These are phyloP conservation scores for Notolepis coatsorum DNA, from an alignment of 2,797 vertebrate genomes.

Conservation along the genomic window DNA sequence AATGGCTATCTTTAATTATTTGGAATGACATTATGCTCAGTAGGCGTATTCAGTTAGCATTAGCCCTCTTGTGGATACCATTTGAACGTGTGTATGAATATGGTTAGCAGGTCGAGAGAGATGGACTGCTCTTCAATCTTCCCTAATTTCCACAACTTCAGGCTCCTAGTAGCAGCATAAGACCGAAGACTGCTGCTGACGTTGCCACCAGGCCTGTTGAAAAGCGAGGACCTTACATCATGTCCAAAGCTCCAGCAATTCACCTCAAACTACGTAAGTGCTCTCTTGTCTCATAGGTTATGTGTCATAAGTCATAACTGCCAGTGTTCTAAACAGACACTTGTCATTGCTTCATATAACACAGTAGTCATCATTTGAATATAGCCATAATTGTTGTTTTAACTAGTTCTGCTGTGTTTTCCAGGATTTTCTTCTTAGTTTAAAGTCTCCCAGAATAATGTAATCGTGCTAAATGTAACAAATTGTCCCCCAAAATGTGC, in stretches of 20 bases:
- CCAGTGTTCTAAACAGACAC: neutral
- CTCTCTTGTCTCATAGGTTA: constrained; percentile 2
- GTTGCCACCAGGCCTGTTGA: constrained; percentile 74
- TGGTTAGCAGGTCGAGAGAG: no score
- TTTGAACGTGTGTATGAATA: no score
- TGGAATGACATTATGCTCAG: no score
- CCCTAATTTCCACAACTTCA: constrained; percentile 9
- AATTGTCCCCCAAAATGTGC: no score
- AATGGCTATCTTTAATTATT: no score
- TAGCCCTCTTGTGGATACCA: no score
- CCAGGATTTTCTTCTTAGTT: no score
- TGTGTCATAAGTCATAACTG: no score
- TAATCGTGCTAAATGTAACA: no score
- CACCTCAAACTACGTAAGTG: constrained; percentile 92
- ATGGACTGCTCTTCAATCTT: no score
- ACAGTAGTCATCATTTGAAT: neutral
- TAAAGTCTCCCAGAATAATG: no score
- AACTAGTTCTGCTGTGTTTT: constrained; percentile 6
- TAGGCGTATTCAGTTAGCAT: no score
- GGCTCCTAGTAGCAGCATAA: constrained; percentile 58
- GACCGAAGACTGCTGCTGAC: constrained; percentile 65
- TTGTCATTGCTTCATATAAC: neutral
- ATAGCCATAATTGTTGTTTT: constrained; percentile 11
- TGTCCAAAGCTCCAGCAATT: constrained; percentile 88
- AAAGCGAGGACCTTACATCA: constrained; percentile 92